Base-by-base conservation (phyloP, 2,797 vertebrate genomes). In the Odontamblyopus lacepedii region DNA sequence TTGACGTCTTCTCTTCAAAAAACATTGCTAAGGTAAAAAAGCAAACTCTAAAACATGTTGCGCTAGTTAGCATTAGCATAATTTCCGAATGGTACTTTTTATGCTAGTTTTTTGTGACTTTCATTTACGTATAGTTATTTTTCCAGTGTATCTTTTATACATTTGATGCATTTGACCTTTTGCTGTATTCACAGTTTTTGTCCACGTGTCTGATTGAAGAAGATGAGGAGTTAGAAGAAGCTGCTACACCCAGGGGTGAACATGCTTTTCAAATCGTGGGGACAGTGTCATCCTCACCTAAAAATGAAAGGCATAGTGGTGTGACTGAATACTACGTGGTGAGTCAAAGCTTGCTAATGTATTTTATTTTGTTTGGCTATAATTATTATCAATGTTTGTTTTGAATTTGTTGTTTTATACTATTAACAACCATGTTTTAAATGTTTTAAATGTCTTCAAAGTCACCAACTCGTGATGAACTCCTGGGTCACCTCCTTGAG, bases 1-100 rank as follows among this genome's bases (percentile, higher is more conserved):
- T 97, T n/a, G 96, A 98, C 82, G 86, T 79, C 0, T 98, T 94
- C 81, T 94, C 94, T 29, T 97, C 95, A 69, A 84, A 81, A 72
- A 79, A 81, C 79, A 89, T 97, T n/a, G 97, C 95, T 0, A 81
- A 96, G 95, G 97, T 98, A 92, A 93, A 13, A 5, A 65, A 38
- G 26, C 9, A 26, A 27, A 41, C 18, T 0, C 9, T 27, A 1
- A 27, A 60, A 23, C n/a, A 18, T 51, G 18, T 4, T 35, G 15
- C 0, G 38, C 4, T 7, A 48, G 15, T 0, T 2, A 1, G 1
- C 26, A 29, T 35, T 4, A 0, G 11, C 3, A 13, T 27, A 2
- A 7, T 9, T 26, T 13, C 50, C 16, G 50, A 19, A 27, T 57
- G 60, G 2, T 62, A 32, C 11, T 8, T 38, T 38, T 15, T 2